Evolutionary conservation across 2,797 vertebrate species (phyloP), one percentile per base, ranked within the genome.

Genomic region (Semaprochilodus insignis): DNA sequence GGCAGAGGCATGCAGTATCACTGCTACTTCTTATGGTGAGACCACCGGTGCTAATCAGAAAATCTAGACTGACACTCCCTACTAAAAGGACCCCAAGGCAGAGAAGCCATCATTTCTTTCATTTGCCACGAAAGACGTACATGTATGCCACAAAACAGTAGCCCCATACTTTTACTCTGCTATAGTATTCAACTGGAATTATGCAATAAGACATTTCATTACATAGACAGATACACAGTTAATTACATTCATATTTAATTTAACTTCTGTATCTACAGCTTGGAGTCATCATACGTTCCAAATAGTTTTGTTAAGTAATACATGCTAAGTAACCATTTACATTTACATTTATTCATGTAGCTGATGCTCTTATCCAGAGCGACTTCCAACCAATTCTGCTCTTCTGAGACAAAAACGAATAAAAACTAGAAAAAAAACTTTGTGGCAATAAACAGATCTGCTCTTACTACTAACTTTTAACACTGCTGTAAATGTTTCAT

Each of bases 1-100:
- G 73, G 85, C 69, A 81, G 80, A 69, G 36, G 52, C 16, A 48
- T 13, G 27, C 13, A 34, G 40, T n/a, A 21, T 55, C 27, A n/a
- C 16, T 21, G 21, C 17, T 25, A 40, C 5, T 15, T 34, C 3
- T 40, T 21, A 23, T 23, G 23, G 55, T 40, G 55, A 60, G 72
- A 75, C 65, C 17, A 34, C 27, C 15, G 60, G 25, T 36, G 44
- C 70, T 54, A 31, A 13, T 59, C 5, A 57, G 23, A 78, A 55
- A 52, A 59, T 55, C 27, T 16, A 34, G 62, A n/a, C 6, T 10
- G 44, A 13, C 44, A 48, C 23, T 52, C 44, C 25, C 70, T 27
- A 6, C 16, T 21, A 60, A 44, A 13, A 25, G 17, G 27, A 36
- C 19, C 19, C 4, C 34, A 74, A 8, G 27, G 34, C 11, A 36